Base-by-base conservation (phyloP, 1,140 invertebrate species). In the Eciton burchellii region DNA sequence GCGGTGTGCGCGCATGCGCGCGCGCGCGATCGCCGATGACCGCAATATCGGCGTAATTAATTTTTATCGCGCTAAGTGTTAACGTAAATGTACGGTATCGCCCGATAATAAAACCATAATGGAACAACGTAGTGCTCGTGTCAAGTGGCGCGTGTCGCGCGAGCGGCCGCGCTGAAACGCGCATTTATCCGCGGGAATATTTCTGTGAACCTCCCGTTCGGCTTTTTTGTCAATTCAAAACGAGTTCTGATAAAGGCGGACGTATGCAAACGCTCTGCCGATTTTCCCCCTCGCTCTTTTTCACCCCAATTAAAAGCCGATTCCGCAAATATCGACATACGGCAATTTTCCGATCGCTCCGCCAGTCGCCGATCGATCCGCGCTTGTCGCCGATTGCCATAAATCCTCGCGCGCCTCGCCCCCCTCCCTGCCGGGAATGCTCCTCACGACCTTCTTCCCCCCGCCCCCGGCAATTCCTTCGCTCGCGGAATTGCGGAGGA, bases 21-120 rank as follows among this genome's bases (percentile, higher is more conserved):
- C 26, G 6, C 16, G n/a, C 35, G 56, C 63, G 29, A 43, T 54
- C 35, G 57, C 41, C 57, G 35, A 76, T 76, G 45, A 57, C 49
- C 45, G 35, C 56, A 43, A 54, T 47, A 54, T 43, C 21, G 62
- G 43, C 26, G 65, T 79, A 68, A 77, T 77, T 77, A 77, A 79
- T 79, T 79, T 79, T 56, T 79, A 79, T 79, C 43, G 24, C 63
- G 14, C 49, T 70, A 70, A 79, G 41, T 56, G 63, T 76, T 76
- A 76, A 65, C 43, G 72, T 21, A 79, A 79, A 79, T 70, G 63
- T 52, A 79, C 70, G 35, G 24, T 79, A 70, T 70, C 41, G 35
- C 63, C 21, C 56, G 52, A 70, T 79, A 66, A 79, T 79, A 79
- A 79, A 70, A 57, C 63, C 70, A 21, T 79, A 79, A 79, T 70